Percentiles rank a stretch among this genome's conserved stretches.
Conservation (phyloP, 1,140 invertebrate genomes). For the Lysiphlebus fabarum region DNA sequence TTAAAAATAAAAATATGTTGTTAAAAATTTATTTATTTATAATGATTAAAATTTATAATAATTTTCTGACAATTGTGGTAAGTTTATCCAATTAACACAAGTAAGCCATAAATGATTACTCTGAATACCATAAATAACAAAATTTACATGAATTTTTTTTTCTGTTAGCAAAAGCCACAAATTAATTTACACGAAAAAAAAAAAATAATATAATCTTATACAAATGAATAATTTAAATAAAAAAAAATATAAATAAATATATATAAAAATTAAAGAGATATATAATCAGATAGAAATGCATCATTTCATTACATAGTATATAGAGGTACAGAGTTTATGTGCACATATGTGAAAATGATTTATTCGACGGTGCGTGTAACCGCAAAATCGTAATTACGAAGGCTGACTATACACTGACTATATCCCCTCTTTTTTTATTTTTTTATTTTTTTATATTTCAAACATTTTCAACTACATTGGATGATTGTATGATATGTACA, state of each 20-base stretch:
- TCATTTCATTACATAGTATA: slow-evolving; percentile 27
- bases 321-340: not conserved
- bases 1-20: too few species aligned
- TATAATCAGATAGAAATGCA: slow-evolving; percentile 19
- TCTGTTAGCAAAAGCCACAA: slow-evolving; percentile 3
- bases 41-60: too few species aligned
- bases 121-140: slow-evolving; percentile 4
- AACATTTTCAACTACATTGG: too few species aligned
- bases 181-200: not conserved
- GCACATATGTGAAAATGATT: slow-evolving; percentile 15
- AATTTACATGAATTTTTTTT: slow-evolving; percentile 3
- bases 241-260: slow-evolving; percentile 10
- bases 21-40: too few species aligned
- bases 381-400: slow-evolving; percentile 23
- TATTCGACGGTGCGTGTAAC: slow-evolving; percentile 21
- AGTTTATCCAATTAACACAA: slow-evolving; percentile 21
- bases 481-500: too few species aligned
- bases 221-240: slow-evolving; percentile 16
- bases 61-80: too few species aligned
- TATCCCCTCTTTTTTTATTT: not conserved
- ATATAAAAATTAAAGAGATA: not conserved
- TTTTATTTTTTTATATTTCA: not conserved
- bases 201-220: slow-evolving; percentile 4
- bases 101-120: slow-evolving; percentile 21
- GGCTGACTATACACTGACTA: slow-evolving; percentile 1